Conservation (phyloP, 2,888 invertebrate genomes). For the Carabus problematicus region DNA sequence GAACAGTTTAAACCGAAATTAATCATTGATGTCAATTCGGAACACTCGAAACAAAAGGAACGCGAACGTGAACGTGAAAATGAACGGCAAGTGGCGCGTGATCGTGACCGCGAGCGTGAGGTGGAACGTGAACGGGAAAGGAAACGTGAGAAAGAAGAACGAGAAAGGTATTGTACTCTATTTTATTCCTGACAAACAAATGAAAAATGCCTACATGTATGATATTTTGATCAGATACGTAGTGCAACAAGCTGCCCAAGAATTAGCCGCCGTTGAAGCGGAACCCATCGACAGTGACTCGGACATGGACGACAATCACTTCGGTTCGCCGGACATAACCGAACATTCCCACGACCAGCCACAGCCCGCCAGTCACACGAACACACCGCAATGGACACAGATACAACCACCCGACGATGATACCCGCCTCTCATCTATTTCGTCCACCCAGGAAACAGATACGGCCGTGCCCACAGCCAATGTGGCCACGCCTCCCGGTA, state of each 20-base stretch:
- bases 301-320: slow-evolving; percentile 57
- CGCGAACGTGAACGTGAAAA: slow-evolving; percentile 64
- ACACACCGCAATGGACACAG: slow-evolving; percentile 55
- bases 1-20: slow-evolving; percentile 85
- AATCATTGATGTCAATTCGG: slow-evolving; percentile 74
- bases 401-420: slow-evolving; percentile 58
- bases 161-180: slow-evolving; percentile 53
- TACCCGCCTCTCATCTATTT: slow-evolving; percentile 60
- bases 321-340: slow-evolving; percentile 55
- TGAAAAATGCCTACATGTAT: slow-evolving; percentile 7
- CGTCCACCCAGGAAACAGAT: slow-evolving; percentile 56
- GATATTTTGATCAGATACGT: slow-evolving; percentile 57
- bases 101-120: slow-evolving; percentile 87
- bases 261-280: slow-evolving; percentile 71
- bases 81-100: slow-evolving; percentile 64
- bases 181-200: slow-evolving; percentile 1
- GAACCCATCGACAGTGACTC: slow-evolving; percentile 80
- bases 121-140: slow-evolving; percentile 69
- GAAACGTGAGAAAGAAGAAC: slow-evolving; percentile 52
- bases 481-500: slow-evolving; percentile 33
- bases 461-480: slow-evolving; percentile 50
- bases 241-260: slow-evolving; percentile 65
- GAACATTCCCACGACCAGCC: slow-evolving; percentile 47
- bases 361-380: slow-evolving; percentile 31
- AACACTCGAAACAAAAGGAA: slow-evolving; percentile 67